These are phyloP conservation scores for western clawed frog (Xenopus tropicalis) DNA, from an alignment of 2,113 vertebrate species.

Conservation along the genomic window DNA sequence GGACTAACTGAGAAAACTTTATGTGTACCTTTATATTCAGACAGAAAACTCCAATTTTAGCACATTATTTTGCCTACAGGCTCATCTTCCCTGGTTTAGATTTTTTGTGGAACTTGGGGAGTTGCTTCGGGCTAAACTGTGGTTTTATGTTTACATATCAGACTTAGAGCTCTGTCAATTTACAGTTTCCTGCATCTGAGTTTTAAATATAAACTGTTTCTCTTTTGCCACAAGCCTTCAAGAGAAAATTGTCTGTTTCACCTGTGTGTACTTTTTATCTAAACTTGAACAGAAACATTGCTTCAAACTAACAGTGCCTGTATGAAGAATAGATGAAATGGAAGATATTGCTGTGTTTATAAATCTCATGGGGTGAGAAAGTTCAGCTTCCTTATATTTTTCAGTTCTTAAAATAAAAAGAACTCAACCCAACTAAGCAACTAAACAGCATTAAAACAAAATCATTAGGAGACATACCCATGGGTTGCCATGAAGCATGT, in stretches of 20 bases:
- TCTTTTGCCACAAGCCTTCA: conserved; percentile 19
- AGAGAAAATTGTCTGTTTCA: conserved; percentile 11
- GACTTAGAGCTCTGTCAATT: conserved; percentile 24
- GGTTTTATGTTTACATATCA: conserved; percentile 38
- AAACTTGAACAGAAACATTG: not conserved
- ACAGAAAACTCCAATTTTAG: conserved; percentile 7
- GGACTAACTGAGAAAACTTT: not conserved
- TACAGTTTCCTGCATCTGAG: conserved; percentile 20
- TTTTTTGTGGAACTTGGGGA: conserved; percentile 15
- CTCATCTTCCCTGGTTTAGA: conserved; percentile 16
- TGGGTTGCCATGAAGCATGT: too few species aligned
- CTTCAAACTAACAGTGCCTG: not conserved
- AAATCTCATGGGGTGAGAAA: conserved; percentile 7
- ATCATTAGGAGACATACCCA: too few species aligned
- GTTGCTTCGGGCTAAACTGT: conserved; percentile 30
- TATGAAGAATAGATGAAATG: not conserved
- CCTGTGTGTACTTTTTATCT: conserved; percentile 5
- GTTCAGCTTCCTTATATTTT: conserved; percentile 16
- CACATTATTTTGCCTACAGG: conserved; percentile 15
- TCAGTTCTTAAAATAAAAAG: not conserved
- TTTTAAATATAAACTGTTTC: conserved; percentile 11
- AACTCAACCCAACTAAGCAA: too few species aligned
- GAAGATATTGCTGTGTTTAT: conserved; percentile 11
- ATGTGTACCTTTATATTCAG: not conserved
- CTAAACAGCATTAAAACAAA: too few species aligned